Base-by-base conservation (phyloP, 2,888 invertebrate genomes). In the Amorpha juglandis region DNA sequence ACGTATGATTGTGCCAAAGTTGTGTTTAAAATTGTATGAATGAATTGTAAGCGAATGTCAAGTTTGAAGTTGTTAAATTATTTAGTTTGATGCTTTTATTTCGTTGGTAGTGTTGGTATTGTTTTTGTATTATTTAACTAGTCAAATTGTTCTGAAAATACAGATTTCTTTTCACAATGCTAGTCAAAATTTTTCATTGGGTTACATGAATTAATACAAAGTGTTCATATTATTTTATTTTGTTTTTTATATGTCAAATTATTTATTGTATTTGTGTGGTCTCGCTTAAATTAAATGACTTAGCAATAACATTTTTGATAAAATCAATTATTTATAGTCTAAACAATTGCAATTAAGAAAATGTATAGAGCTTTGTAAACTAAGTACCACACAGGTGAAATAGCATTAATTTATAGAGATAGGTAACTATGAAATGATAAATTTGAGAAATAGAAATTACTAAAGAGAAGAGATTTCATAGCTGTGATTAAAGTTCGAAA, bases 311-410 rank as follows among this genome's bases (percentile, higher is more conserved):
- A 86, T 78, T 83, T 88, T 89, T 90, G 89, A 92, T 91, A 88
- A 92, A 93, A 92, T 93, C 93, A 93, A 93, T 93, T 93, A 93
- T 92, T 91, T 91, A 91, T 91, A 84, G 86, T 87, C 80, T 87
- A 86, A 88, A 88, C 80, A 85, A 88, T 90, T 86, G 90, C 89
- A 86, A 89, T 84, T 91, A 93, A 91, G 91, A 90, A 84, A 90
- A 88, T 92, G 93, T 93, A 92, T 93, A 93, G 93, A 93, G 93
- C 93, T 93, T 93, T 83, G 89, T 92, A 93, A 88, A 83, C 78
- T 91, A 91, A 90, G 91, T 89, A 88, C 87, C 87, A 91, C 86
- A 91, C 90, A 91, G 92, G 92, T 92, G 81, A 87, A 80, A 87
- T 91, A 92, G 86, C 87, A 78, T 82, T 89, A 88, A 87, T 82